A percentile compares a stretch with the other conserved stretches of the same genome.
phyloP scores from a whole-genome alignment of 2,888 invertebrate genomes.

The Heliconius ethilla region DNA sequence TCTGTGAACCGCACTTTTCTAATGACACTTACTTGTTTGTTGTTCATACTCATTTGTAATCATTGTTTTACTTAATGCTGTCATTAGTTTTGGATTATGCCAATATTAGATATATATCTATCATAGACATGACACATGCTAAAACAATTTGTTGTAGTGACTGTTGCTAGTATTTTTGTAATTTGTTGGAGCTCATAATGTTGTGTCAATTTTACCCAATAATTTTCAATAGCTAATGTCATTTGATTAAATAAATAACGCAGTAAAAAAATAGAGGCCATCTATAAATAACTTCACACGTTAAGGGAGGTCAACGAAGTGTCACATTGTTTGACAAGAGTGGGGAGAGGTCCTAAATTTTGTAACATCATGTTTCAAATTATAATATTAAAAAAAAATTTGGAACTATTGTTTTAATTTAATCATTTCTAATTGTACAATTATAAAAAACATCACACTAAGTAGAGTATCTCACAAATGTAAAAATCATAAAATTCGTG shows the following conservation, averaged over 20 bases:
- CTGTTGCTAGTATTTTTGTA: conserved; percentile 6
- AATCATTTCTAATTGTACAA: too few species aligned
- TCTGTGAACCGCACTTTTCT: not conserved
- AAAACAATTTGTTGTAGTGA: conserved; percentile 1
- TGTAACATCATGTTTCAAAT: too few species aligned
- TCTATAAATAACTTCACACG: not conserved
- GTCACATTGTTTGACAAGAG: too few species aligned
- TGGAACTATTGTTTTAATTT: too few species aligned
- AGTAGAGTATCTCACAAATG: not conserved
- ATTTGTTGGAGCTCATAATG: not conserved
- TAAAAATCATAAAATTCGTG: not conserved
- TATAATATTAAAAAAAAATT: too few species aligned
- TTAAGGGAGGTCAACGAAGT: too few species aligned
- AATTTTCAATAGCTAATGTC: not conserved
- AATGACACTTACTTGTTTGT: not conserved
- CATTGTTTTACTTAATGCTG: not conserved
- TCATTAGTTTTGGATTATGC: not conserved
- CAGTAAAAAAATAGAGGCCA: not conserved
- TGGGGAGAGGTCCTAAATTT: too few species aligned
- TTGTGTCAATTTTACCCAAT: not conserved
- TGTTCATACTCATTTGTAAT: too few species aligned
- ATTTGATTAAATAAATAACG: not conserved
- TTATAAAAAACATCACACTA: too few species aligned
- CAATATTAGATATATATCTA: not conserved
- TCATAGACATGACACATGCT: not conserved